phyloP scores from a whole-genome alignment of 2,888 invertebrate species.

The Conus canariensis region DNA sequence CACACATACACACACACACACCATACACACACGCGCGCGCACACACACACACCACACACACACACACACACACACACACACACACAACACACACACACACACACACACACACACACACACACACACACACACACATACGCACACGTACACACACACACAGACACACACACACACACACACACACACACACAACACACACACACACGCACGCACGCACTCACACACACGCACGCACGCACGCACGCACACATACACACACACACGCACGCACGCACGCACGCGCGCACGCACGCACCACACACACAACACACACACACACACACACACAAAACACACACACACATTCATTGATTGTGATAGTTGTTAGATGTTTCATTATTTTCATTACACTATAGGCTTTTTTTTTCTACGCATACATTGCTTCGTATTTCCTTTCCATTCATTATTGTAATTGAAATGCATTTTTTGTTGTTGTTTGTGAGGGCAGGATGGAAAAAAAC shows the following conservation, averaged over 20 bases:
- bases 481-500: no score
- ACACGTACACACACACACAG: not conserved
- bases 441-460: no score
- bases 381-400: no score
- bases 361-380: no score
- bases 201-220: not conserved
- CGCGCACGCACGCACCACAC: not conserved
- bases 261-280: not conserved
- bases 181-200: not conserved
- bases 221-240: not conserved
- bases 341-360: no score
- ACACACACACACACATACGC: not conserved
- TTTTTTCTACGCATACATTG: no score
- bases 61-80: no score
- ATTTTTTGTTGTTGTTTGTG: no score
- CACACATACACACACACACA: constrained; percentile 7
- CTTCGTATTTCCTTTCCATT: no score
- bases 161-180: not conserved
- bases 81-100: no score
- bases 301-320: no score
- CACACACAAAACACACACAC: no score
- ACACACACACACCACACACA: not conserved
- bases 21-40: not conserved
- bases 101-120: not conserved
- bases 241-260: not conserved